These are phyloP conservation scores for Reinhardtius hippoglossoides DNA, from an alignment of 2,113 vertebrate species.

Conservation along the genomic window DNA sequence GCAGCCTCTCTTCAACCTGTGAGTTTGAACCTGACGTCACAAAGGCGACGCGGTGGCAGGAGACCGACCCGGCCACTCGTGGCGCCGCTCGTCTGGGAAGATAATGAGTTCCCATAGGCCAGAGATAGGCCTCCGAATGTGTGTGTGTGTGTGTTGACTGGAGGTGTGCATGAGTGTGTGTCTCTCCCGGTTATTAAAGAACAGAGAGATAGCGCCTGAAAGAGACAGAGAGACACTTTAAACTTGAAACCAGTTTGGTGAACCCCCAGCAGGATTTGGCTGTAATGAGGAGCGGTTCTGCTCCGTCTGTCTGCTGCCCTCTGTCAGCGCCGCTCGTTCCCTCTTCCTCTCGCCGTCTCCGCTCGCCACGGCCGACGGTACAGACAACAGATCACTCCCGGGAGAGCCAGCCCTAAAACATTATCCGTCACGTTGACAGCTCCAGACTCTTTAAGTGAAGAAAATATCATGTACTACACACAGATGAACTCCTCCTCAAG, in stretches of 20 bases:
- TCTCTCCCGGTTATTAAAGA: slow-evolving; percentile 64
- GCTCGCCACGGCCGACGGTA: slow-evolving; percentile 60
- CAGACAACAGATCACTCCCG: slow-evolving; percentile 77
- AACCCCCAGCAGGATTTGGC: slow-evolving; percentile 72
- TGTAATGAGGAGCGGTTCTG: slow-evolving; percentile 72
- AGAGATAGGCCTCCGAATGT: slow-evolving; percentile 11
- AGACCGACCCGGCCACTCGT: slow-evolving; percentile 57
- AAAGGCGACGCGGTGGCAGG: slow-evolving; percentile 46
- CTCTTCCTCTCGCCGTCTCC: slow-evolving; percentile 42
- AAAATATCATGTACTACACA: slow-evolving; percentile 70
- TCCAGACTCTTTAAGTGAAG: slow-evolving; percentile 73
- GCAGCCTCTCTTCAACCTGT: not conserved
- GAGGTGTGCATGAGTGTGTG: slow-evolving; percentile 19
- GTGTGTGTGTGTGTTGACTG: slow-evolving; percentile 20
- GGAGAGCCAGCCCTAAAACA: slow-evolving; percentile 71
- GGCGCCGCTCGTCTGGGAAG: slow-evolving; percentile 70
- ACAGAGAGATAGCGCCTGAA: slow-evolving; percentile 37
- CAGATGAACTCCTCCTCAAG: slow-evolving; percentile 66
- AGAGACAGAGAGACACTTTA: slow-evolving; percentile 61
- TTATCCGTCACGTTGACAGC: slow-evolving; percentile 78
- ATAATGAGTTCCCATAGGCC: slow-evolving; percentile 83
- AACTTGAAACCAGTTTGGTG: slow-evolving; percentile 67
- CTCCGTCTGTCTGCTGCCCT: slow-evolving; percentile 61
- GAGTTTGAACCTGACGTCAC: slow-evolving; percentile 39
- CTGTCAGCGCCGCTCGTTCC: slow-evolving; percentile 55